Conservation (phyloP, 2,888 invertebrate genomes). For the Gryllus longicercus region DNA sequence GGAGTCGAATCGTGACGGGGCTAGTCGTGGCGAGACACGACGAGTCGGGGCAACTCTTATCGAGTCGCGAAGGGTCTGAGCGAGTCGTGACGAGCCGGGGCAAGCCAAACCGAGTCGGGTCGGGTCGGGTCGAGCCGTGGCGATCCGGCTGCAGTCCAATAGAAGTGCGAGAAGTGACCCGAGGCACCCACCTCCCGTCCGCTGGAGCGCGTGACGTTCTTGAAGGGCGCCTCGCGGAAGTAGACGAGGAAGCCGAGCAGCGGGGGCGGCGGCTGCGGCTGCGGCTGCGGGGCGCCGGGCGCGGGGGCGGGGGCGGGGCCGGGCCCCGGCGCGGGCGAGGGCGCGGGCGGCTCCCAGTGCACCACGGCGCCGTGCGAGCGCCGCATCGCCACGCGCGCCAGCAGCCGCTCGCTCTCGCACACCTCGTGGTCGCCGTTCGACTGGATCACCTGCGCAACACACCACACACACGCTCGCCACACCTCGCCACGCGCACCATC, state of each 20-base stretch:
- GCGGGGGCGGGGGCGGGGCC: not conserved
- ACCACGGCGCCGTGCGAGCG: not conserved
- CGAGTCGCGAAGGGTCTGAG: too few relatives aligned
- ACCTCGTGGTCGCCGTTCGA: conserved; percentile 2
- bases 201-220: conserved; percentile 55
- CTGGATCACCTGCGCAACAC: not conserved
- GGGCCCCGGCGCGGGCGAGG: not conserved
- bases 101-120: too few relatives aligned
- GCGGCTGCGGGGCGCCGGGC: not conserved
- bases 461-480: not conserved
- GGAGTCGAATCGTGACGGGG: too few relatives aligned
- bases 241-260: conserved; percentile 61
- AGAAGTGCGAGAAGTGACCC: too few relatives aligned
- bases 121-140: too few relatives aligned
- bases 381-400: not conserved
- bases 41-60: too few relatives aligned
- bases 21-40: too few relatives aligned
- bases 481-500: too few relatives aligned
- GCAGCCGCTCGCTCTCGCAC: not conserved
- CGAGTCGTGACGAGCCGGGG: too few relatives aligned
- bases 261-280: not conserved
- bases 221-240: conserved; percentile 55
- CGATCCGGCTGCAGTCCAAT: too few relatives aligned
- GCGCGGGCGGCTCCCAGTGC: not conserved
- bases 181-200: too few relatives aligned